Evolutionary conservation across 1,140 invertebrate genomes (phyloP).

Genomic region (Telenomus remus): DNA sequence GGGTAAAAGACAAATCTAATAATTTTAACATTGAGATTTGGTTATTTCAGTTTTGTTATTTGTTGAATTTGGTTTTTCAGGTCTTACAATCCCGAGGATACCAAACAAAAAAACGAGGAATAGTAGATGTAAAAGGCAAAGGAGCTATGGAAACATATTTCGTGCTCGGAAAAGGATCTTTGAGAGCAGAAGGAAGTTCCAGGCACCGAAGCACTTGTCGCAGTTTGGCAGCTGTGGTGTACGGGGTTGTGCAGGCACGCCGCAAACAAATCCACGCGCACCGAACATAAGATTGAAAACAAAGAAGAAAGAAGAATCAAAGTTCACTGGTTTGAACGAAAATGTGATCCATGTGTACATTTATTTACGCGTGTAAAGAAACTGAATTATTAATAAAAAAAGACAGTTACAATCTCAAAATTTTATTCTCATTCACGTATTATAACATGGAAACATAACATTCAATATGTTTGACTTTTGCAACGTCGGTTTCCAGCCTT

Average conservation of each 20-base stretch:
- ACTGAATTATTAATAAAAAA: slow-evolving; percentile 24
- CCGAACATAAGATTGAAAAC: slow-evolving; percentile 54
- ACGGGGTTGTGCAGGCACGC: slow-evolving; percentile 86
- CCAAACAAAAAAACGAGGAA: slow-evolving; percentile 84
- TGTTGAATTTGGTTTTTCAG: slow-evolving; percentile 58
- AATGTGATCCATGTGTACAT: slow-evolving; percentile 14
- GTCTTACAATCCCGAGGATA: slow-evolving; percentile 84
- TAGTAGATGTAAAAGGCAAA: slow-evolving; percentile 94
- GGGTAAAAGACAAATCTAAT: slow-evolving; percentile 73
- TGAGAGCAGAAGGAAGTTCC: slow-evolving; percentile 71
- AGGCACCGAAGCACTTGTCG: slow-evolving; percentile 84
- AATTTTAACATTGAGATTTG: no score
- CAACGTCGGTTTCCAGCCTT: no score
- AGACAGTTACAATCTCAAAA: slow-evolving; percentile 9
- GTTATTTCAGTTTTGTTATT: not conserved
- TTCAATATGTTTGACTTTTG: no score
- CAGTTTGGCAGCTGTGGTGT: slow-evolving; percentile 89
- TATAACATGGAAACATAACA: no score
- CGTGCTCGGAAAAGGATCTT: slow-evolving; percentile 80
- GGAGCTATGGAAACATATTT: slow-evolving; percentile 96
- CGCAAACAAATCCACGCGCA: slow-evolving; percentile 75
- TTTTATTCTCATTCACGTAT: no score
- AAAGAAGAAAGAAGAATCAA: slow-evolving; percentile 11
- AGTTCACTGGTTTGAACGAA: slow-evolving; percentile 9
- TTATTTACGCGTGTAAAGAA: slow-evolving; percentile 21